phyloP scores from a whole-genome alignment of 1,140 invertebrate species.

The Saccostrea cuccullata region DNA sequence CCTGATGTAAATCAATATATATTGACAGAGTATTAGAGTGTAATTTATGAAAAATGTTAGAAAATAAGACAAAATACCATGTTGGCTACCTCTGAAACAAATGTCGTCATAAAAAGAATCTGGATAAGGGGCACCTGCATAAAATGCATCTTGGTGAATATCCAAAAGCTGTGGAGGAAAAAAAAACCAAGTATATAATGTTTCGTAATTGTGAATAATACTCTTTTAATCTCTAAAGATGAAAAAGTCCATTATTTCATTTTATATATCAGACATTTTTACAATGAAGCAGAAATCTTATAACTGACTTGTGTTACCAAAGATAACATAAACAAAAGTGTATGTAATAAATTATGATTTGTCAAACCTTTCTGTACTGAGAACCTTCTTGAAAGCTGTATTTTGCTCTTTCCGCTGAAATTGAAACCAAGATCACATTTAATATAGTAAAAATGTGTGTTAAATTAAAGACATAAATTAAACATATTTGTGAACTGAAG shows the following conservation, averaged over 20 bases:
- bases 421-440: neutral
- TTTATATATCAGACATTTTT: too few species aligned
- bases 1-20: conserved; percentile 58
- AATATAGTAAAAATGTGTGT: too few species aligned
- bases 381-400: conserved; percentile 33
- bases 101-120: conserved; percentile 72
- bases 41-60: neutral
- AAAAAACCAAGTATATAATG: too few species aligned
- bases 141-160: conserved; percentile 75
- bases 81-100: conserved; percentile 70
- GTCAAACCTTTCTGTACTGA: conserved; percentile 49
- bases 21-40: neutral
- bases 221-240: neutral
- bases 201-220: neutral
- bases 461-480: too few species aligned
- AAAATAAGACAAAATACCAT: neutral
- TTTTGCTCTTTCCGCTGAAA: conserved; percentile 60
- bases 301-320: too few species aligned
- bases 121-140: conserved; percentile 76
- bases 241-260: too few species aligned
- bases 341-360: too few species aligned
- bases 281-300: too few species aligned
- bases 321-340: too few species aligned
- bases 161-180: conserved; percentile 63
- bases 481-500: too few species aligned